A percentile compares a stretch with the other conserved stretches of the same genome.
Conservation (phyloP, 2,797 vertebrate genomes). For the Taenioides sp. region DNA sequence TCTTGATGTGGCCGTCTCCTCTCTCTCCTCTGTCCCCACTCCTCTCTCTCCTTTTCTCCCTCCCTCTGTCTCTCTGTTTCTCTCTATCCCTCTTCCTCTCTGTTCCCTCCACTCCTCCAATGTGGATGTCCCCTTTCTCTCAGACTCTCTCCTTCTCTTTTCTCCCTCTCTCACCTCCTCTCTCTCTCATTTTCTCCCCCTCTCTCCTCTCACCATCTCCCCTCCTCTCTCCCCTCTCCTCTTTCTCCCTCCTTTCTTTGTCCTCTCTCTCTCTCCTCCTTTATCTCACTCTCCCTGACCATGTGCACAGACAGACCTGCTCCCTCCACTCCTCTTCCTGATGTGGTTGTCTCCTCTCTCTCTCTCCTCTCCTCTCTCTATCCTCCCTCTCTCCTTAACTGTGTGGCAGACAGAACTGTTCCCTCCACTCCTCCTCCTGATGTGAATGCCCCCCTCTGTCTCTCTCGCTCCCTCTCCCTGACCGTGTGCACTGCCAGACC, state of each 20-base stretch:
- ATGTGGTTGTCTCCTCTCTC: slow-evolving; percentile 64
- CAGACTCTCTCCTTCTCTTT: neutral
- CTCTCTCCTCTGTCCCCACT: no score
- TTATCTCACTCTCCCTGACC: neutral
- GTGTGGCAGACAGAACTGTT: slow-evolving; percentile 75
- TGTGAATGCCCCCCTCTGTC: slow-evolving; percentile 70
- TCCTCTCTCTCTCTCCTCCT: slow-evolving; percentile 28
- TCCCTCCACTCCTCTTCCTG: slow-evolving; percentile 47
- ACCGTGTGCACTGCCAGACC: neutral
- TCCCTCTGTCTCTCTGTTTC: no score
- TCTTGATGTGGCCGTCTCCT: no score
- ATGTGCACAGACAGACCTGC: no score
- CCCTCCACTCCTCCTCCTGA: slow-evolving; percentile 54
- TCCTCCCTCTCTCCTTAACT: slow-evolving; percentile 28
- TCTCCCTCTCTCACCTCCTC: slow-evolving; percentile 20
- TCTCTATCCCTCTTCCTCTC: no score
- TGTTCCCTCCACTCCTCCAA: neutral
- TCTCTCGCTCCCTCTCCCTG: slow-evolving; percentile 1
- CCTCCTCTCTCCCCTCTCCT: neutral
- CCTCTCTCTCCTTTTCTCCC: no score
- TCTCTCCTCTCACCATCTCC: no score
- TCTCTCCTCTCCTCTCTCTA: slow-evolving; percentile 32
- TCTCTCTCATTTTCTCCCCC: slow-evolving; percentile 25
- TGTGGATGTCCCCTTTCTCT: neutral
- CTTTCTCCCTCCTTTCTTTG: slow-evolving; percentile 13